phyloP scores from a whole-genome alignment of 2,797 vertebrate species.

The Gymnodraco acuticeps region DNA sequence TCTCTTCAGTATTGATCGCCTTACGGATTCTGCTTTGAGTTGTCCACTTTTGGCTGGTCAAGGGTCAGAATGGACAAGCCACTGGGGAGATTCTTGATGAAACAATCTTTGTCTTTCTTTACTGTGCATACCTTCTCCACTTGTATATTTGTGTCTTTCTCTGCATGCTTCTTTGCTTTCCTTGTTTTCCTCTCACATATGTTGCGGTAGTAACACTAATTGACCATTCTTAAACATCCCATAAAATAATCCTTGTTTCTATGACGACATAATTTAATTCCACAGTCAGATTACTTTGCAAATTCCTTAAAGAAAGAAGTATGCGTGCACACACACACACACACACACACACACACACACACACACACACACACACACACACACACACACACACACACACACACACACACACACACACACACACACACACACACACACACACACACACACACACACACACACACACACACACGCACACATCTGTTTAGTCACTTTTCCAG shows the following conservation, averaged over 20 bases:
- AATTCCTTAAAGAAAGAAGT: constrained; percentile 61
- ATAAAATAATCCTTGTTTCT: constrained; percentile 74
- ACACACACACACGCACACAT: constrained; percentile 21
- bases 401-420: neutral
- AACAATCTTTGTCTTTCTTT: neutral
- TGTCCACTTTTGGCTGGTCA: constrained; percentile 20
- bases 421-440: too few species aligned
- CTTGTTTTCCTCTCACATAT: constrained; percentile 58
- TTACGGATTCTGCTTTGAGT: constrained; percentile 9
- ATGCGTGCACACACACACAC: constrained; percentile 30
- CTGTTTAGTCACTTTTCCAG: constrained; percentile 69
- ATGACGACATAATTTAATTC: constrained; percentile 71
- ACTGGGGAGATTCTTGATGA: neutral
- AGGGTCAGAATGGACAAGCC: constrained; percentile 32
- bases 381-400: constrained; percentile 34
- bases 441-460: constrained; percentile 14
- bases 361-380: constrained; percentile 37
- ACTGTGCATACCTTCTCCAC: neutral
- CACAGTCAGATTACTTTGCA: constrained; percentile 71
- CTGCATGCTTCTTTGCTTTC: constrained; percentile 33
- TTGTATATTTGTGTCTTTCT: constrained; percentile 4
- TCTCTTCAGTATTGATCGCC: constrained; percentile 14
- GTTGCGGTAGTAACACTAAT: constrained; percentile 71
- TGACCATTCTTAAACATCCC: constrained; percentile 77
- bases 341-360: constrained; percentile 34